phyloP scores from a whole-genome alignment of 2,113 vertebrate species.

The Jacana jacana region DNA sequence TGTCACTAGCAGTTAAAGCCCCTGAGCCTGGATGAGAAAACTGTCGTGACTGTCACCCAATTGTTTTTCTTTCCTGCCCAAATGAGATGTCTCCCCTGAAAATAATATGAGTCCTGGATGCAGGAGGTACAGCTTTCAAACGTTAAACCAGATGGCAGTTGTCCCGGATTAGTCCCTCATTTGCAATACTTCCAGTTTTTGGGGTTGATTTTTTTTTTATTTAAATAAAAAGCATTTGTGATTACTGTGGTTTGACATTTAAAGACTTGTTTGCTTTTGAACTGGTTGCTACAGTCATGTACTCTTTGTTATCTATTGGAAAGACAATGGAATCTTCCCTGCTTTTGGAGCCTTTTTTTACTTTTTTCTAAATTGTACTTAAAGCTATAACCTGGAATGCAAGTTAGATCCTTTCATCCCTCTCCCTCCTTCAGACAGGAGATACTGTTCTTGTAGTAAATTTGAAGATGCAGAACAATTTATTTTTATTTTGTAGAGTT shows the following conservation, averaged over 20 bases:
- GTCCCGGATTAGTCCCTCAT: neutral
- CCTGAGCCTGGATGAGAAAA: neutral
- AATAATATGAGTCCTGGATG: neutral
- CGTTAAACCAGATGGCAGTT: conserved; percentile 30
- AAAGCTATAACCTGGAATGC: neutral
- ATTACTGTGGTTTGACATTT: neutral
- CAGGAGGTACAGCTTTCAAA: conserved; percentile 16
- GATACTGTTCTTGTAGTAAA: neutral
- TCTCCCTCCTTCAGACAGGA: neutral
- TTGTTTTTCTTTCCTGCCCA: neutral
- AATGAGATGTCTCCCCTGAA: conserved; percentile 17
- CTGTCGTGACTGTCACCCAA: neutral
- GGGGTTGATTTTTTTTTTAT: too few relatives aligned
- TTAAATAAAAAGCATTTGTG: neutral
- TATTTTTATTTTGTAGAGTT: neutral
- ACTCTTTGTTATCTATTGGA: accelerated
- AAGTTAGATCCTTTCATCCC: neutral
- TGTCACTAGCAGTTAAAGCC: neutral
- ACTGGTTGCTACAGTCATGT: neutral
- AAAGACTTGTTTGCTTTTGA: neutral
- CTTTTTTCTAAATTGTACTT: neutral
- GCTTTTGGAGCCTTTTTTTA: neutral
- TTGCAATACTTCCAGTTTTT: neutral
- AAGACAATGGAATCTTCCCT: neutral
- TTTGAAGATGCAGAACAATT: neutral